Conservation (phyloP, 2,113 vertebrate species). For the Entomyzon cyanotis region DNA sequence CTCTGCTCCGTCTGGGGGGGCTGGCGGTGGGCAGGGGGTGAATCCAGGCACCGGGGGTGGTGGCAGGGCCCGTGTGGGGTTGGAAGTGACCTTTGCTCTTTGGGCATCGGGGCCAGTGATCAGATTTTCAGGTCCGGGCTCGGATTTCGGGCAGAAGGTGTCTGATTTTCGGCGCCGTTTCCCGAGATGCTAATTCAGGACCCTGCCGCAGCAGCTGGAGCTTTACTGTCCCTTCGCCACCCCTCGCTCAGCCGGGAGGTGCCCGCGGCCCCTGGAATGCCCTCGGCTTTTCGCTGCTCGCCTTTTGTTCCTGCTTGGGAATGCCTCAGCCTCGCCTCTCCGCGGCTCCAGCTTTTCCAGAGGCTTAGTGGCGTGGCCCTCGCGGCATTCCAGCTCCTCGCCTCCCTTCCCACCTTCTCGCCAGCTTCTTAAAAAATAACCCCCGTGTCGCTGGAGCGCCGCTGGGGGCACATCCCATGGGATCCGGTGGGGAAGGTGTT, state of each 20-base stretch:
- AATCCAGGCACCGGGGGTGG: rapidly evolving
- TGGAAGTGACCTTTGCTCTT: conserved; percentile 13
- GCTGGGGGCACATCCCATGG: not conserved
- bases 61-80: not conserved
- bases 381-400: rapidly evolving
- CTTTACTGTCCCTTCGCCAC: conserved; percentile 9
- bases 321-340: not conserved
- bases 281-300: not conserved
- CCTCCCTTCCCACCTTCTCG: not conserved
- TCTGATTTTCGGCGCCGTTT: conserved; percentile 1
- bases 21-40: not conserved
- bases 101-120: not conserved
- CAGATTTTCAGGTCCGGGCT: not conserved
- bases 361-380: not conserved
- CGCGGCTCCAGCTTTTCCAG: not conserved
- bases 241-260: not conserved
- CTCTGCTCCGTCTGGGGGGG: not conserved
- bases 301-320: not conserved
- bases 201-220: not conserved
- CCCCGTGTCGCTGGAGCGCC: not conserved
- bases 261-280: not conserved
- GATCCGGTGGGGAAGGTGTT: not conserved
- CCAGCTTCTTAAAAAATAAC: not conserved
- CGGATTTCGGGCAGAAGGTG: conserved; percentile 47
- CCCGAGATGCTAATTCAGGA: conserved; percentile 42